Evolutionary conservation across 2,888 invertebrate genomes (phyloP).

Genomic region (Halictus ligatus): DNA sequence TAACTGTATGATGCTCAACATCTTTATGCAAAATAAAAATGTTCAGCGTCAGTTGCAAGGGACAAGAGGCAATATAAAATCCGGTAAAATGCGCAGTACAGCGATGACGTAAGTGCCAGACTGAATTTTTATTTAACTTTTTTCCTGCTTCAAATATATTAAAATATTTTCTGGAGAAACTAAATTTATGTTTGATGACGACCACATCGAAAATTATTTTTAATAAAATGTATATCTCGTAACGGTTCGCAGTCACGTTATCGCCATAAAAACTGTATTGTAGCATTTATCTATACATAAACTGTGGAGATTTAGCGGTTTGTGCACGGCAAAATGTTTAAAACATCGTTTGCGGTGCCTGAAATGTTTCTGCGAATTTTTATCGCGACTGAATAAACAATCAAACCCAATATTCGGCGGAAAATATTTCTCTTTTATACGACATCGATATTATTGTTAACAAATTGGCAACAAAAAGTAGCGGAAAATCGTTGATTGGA

Average conservation of each 20-base stretch:
- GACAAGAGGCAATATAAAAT: not conserved
- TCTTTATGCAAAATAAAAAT: too few relatives aligned
- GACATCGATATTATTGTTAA: not conserved
- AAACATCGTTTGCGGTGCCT: not conserved
- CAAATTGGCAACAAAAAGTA: not conserved
- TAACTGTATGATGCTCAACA: too few relatives aligned
- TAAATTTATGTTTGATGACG: not conserved
- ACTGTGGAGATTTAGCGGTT: not conserved
- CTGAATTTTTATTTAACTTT: too few relatives aligned
- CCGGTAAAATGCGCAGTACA: not conserved
- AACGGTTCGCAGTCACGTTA: not conserved
- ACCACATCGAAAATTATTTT: not conserved
- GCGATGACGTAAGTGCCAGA: not conserved
- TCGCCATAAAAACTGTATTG: not conserved
- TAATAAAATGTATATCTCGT: not conserved
- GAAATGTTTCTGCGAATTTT: not conserved
- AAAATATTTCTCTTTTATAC: not conserved
- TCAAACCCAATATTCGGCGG: not conserved
- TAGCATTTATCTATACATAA: not conserved
- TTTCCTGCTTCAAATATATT: too few relatives aligned
- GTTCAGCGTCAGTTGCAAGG: not conserved
- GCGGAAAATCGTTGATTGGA: too few relatives aligned
- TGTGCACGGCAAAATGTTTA: not conserved
- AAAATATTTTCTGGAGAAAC: not conserved
- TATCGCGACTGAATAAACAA: not conserved